phyloP scores from a whole-genome alignment of 1,140 invertebrate species.

The Polypedilum vanderplanki region DNA sequence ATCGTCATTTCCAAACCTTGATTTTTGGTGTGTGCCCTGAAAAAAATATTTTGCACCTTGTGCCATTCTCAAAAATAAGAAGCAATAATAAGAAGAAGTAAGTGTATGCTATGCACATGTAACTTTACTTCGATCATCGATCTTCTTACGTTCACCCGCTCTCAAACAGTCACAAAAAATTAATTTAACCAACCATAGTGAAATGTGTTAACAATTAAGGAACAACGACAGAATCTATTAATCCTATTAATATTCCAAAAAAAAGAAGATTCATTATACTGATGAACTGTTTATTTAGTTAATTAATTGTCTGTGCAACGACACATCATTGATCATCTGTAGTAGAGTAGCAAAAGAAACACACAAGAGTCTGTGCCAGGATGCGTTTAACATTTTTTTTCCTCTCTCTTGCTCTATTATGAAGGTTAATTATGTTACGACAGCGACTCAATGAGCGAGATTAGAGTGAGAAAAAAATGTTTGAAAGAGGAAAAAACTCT shows the following conservation, averaged over 20 bases:
- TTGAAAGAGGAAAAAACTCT: not conserved
- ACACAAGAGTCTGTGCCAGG: not conserved
- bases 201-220: constrained; percentile 9
- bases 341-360: not conserved
- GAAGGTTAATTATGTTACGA: constrained; percentile 24
- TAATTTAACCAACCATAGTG: too few relatives aligned
- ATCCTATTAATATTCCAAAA: constrained; percentile 13
- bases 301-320: constrained; percentile 5
- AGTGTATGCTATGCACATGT: constrained; percentile 10
- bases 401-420: not conserved
- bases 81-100: not conserved
- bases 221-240: constrained; percentile 18
- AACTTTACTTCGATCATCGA: constrained; percentile 11
- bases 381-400: constrained; percentile 16
- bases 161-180: not conserved
- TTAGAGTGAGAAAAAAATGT: too few relatives aligned
- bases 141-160: not conserved
- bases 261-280: not conserved
- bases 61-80: not conserved
- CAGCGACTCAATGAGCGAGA: not conserved
- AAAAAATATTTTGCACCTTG: constrained; percentile 19
- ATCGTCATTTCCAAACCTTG: too few relatives aligned
- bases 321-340: not conserved
- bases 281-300: constrained; percentile 14
- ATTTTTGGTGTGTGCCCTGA: not conserved